Base-by-base conservation (phyloP, 2,888 invertebrate genomes). In the Mesorhabditis sp. region DNA sequence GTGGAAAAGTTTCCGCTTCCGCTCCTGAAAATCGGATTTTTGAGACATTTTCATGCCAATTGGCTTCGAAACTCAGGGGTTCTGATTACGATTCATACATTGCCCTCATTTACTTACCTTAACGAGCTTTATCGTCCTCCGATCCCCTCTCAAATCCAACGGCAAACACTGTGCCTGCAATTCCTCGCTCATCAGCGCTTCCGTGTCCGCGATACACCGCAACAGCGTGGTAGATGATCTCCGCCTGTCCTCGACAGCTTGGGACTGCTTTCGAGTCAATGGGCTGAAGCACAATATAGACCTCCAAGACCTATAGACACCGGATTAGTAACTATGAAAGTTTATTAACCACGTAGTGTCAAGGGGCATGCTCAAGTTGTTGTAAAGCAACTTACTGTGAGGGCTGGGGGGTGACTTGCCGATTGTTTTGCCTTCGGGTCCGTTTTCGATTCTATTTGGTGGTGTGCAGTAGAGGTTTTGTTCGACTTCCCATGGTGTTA, bases 1-100 rank as follows among this genome's bases (percentile, higher is more conserved):
- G 82, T 90, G 90, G 86, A 90, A 90, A 50, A 90, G 84, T 82
- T 90, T 90, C 72, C 90, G 87, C 83, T 90, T 90, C 76, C 90
- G 89, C 74, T 90, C 90, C 90, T 90, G 86, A 58, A 77, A 50
- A 50, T 10, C n/a, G 2, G n/a, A 13, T 13, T n/a, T 13, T 13
- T 50, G 58, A 28, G 28, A 1, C 28, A 28, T 28, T 28, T 28
- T 28, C 28, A 28, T 28, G 28, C 28, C 28, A 1, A 28, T 28
- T 28, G 28, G 28, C 28, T 28, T 28, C 28, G 28, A 28, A 28
- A 28, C 28, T 28, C 28, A 2, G 28, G 2, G 28, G 28, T 28
- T 28, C 28, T 28, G 28, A 28, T 28, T 28, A 28, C 28, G 28
- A 28, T 28, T 28, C 28, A 28, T 28, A 28, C 28, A 28, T 28